Conservation (phyloP, 2,113 vertebrate genomes). For the Poecilia latipinna region DNA sequence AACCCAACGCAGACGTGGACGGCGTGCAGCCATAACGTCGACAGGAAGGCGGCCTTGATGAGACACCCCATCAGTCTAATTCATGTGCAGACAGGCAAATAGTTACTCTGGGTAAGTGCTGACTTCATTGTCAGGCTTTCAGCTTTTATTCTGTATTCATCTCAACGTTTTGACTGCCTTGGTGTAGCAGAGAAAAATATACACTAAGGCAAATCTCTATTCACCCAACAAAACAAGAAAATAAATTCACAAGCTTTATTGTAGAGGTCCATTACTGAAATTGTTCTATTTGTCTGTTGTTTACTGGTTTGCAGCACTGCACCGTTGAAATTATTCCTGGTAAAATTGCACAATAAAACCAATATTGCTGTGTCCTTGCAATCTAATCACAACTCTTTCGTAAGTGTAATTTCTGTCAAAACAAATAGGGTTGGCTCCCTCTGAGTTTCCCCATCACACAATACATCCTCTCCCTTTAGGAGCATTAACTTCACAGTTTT, state of each 20-base stretch:
- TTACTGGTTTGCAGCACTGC: constrained; percentile 20
- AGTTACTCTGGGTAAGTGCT: constrained; percentile 16
- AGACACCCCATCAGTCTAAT: constrained; percentile 12
- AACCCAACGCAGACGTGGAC: constrained; percentile 49
- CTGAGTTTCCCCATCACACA: constrained; percentile 11
- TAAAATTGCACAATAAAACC: constrained; percentile 43
- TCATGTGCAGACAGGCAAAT: constrained; percentile 26
- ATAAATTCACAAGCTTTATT: constrained; percentile 30
- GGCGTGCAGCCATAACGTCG: constrained; percentile 26
- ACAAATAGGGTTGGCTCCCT: constrained; percentile 26
- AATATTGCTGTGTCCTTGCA: constrained; percentile 44
- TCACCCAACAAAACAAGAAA: constrained; percentile 17
- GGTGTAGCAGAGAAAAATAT: constrained; percentile 16
- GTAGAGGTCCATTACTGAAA: constrained; percentile 39
- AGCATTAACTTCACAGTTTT: constrained; percentile 46
- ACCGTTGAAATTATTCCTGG: constrained; percentile 16
- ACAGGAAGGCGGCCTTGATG: constrained; percentile 42
- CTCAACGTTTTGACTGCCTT: constrained; percentile 7
- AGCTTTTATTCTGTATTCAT: constrained; percentile 38
- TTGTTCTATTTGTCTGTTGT: constrained; percentile 40
- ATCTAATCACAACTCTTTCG: constrained; percentile 46
- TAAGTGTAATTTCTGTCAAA: constrained; percentile 38
- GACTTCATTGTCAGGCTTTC: constrained; percentile 33
- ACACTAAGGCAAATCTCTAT: constrained; percentile 1
- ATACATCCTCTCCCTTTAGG: constrained; percentile 20